Percentiles rank a stretch among this genome's conserved stretches.
Evolutionary conservation across 2,113 vertebrate species (phyloP).

Genomic region (Epinephelus moara): DNA sequence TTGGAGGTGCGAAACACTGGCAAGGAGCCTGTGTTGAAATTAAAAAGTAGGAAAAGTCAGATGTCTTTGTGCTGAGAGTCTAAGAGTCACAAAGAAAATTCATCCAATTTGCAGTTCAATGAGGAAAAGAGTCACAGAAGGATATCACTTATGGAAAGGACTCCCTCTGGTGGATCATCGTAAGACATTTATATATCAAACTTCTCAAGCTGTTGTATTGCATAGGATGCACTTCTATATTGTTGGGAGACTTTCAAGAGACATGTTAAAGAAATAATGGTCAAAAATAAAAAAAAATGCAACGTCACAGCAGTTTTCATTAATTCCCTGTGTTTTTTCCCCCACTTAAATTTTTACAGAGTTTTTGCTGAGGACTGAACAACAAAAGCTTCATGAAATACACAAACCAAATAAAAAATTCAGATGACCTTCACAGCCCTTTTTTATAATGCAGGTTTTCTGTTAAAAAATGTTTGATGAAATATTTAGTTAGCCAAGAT

Average conservation of each 20-base stretch:
- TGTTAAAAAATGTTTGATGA: not conserved
- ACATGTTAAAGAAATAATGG: not conserved
- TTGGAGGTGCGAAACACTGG: conserved; percentile 9
- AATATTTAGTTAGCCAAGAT: not conserved
- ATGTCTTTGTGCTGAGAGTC: not conserved
- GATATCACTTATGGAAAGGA: not conserved
- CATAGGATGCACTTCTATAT: not conserved
- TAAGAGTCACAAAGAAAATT: not conserved
- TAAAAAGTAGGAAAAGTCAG: not conserved
- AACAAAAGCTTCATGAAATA: no score
- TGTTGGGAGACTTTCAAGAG: not conserved
- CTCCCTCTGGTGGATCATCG: conserved; percentile 17
- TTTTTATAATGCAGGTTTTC: not conserved
- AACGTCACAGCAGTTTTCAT: not conserved
- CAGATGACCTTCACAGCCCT: not conserved
- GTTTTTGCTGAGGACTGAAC: no score
- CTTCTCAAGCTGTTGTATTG: not conserved
- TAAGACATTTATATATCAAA: not conserved
- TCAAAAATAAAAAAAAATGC: not conserved
- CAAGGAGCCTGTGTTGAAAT: conserved; percentile 5
- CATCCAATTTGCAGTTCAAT: not conserved
- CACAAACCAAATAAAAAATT: no score
- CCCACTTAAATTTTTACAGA: no score
- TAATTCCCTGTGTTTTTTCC: not conserved
- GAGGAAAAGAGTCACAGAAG: not conserved